Evolutionary conservation across 1,140 invertebrate genomes (phyloP).

Genomic region (Euwallacea fornicatus): DNA sequence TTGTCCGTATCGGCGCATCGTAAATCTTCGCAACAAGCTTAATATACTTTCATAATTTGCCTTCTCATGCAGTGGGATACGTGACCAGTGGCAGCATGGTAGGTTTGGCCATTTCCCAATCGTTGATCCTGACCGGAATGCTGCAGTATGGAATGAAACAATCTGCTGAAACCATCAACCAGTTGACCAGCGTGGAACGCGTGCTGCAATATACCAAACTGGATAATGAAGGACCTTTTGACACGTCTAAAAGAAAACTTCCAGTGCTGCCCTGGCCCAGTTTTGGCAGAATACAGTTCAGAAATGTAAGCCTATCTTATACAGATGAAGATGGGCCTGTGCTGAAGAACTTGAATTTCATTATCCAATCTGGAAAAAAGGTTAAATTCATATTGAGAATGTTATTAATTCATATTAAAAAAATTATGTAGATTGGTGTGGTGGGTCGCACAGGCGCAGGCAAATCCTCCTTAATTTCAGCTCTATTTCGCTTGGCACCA

Average conservation of each 20-base stretch:
- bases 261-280: constrained; percentile 43
- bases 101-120: constrained; percentile 78
- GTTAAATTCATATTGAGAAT: constrained; percentile 49
- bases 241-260: constrained; percentile 49
- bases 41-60: not conserved
- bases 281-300: constrained; percentile 59
- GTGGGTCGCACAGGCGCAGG: constrained; percentile 55
- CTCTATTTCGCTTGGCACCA: constrained; percentile 66
- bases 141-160: constrained; percentile 84
- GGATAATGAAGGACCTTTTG: constrained; percentile 59
- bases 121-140: constrained; percentile 79
- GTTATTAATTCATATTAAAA: not conserved
- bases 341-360: constrained; percentile 67
- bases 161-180: constrained; percentile 77
- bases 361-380: constrained; percentile 68
- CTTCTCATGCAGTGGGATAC: constrained; percentile 17
- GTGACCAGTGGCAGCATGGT: constrained; percentile 61
- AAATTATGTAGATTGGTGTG: constrained; percentile 30
- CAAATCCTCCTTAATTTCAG: constrained; percentile 74
- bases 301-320: constrained; percentile 69
- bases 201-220: constrained; percentile 74
- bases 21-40: constrained; percentile 26
- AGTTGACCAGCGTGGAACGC: constrained; percentile 83
- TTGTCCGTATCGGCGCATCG: constrained; percentile 61
- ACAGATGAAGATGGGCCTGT: constrained; percentile 58